phyloP scores from a whole-genome alignment of 2,113 vertebrate genomes.

The Pangasianodon gigas region DNA sequence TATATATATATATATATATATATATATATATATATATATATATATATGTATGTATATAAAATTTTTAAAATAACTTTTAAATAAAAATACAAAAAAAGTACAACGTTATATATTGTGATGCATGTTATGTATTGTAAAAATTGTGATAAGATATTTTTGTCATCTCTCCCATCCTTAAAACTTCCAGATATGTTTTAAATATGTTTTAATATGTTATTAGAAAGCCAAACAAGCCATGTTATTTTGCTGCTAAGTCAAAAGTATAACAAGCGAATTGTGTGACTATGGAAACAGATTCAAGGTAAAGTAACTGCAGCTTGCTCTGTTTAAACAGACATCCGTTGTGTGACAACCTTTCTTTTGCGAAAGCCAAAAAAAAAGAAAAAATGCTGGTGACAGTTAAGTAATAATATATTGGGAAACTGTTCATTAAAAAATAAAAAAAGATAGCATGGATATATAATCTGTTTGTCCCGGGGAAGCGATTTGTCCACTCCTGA shows the following conservation, averaged over 20 bases:
- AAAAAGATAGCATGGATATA: background rate
- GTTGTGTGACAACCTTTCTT: background rate
- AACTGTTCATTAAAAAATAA: background rate
- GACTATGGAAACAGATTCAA: background rate
- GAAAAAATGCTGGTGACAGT: background rate
- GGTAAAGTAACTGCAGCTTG: background rate
- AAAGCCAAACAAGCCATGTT: background rate
- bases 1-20: no score
- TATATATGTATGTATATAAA: no score
- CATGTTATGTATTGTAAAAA: no score
- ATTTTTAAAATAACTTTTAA: no score
- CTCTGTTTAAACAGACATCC: background rate
- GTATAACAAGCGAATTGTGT: background rate
- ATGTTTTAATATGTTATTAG: no score
- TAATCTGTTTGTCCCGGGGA: background rate
- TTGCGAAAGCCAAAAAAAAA: background rate
- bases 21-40: no score
- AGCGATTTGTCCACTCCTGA: background rate
- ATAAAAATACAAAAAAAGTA: no score
- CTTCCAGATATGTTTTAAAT: background rate
- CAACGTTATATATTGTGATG: no score
- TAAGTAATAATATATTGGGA: background rate
- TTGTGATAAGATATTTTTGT: no score
- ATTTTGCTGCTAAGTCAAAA: background rate
- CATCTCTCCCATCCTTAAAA: background rate